A percentile compares a stretch with the other conserved stretches of the same genome.
Evolutionary conservation across 1,140 invertebrate genomes (phyloP).

Genomic region (Proctacanthus coquilletti): DNA sequence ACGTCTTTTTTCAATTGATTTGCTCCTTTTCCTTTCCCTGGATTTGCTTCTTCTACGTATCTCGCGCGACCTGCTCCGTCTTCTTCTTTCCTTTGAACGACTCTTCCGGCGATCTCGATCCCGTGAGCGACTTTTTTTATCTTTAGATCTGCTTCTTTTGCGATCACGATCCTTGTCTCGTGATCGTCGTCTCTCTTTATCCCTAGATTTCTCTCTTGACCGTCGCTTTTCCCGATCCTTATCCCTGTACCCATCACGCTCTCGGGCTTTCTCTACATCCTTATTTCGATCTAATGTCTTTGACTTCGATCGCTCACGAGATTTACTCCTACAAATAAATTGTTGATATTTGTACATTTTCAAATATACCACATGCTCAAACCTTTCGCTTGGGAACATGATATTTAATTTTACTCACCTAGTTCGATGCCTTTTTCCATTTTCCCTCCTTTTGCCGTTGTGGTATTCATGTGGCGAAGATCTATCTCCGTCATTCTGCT

Average conservation of each 20-base stretch:
- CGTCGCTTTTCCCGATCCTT: conserved; percentile 12
- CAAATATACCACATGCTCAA: too few species aligned
- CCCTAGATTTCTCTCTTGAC: conserved; percentile 11
- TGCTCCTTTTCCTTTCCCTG: conserved; percentile 12
- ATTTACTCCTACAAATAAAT: too few species aligned
- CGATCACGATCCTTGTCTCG: conserved; percentile 13
- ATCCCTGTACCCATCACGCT: conserved; percentile 25
- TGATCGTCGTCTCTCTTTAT: conserved; percentile 13
- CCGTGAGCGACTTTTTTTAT: conserved; percentile 21
- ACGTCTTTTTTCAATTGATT: conserved; percentile 4
- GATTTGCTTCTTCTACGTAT: conserved; percentile 14
- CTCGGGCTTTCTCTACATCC: conserved; percentile 23
- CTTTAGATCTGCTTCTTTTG: conserved; percentile 21
- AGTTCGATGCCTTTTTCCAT: background rate
- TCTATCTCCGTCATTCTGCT: conserved; percentile 1
- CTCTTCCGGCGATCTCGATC: conserved; percentile 26
- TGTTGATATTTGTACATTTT: too few species aligned
- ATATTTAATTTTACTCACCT: too few species aligned
- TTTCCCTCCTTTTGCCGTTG: background rate
- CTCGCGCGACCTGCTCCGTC: conserved; percentile 16
- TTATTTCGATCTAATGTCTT: conserved; percentile 4
- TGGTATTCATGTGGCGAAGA: background rate
- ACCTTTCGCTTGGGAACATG: too few species aligned
- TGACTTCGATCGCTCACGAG: too few species aligned
- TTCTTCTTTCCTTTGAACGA: conserved; percentile 35